Percentiles rank a stretch among this genome's conserved stretches.
Evolutionary conservation across 1,140 invertebrate species (phyloP).

Genomic region (Leptonema lineaticorne): DNA sequence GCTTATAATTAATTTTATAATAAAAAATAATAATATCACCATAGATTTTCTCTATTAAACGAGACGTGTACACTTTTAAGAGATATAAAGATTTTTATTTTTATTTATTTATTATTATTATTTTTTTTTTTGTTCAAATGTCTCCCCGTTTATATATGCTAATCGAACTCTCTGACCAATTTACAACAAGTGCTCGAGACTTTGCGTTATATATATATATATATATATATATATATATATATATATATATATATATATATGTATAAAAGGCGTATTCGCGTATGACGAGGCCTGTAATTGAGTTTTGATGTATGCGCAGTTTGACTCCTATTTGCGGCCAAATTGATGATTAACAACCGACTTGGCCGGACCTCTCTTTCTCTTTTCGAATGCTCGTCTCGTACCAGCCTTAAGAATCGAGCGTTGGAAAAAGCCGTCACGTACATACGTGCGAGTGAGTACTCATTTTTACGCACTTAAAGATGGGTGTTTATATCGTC

Average conservation of each 20-base stretch:
- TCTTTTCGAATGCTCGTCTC: neutral
- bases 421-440: too few relatives aligned
- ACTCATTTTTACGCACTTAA: neutral
- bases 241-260: neutral
- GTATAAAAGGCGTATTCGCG: neutral
- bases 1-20: too few relatives aligned
- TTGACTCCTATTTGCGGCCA: constrained; percentile 29
- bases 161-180: too few relatives aligned
- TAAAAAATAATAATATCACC: too few relatives aligned
- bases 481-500: neutral
- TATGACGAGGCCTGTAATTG: constrained; percentile 24
- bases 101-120: neutral
- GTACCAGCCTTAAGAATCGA: too few relatives aligned
- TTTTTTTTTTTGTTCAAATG: neutral
- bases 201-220: too few relatives aligned
- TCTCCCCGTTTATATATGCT: neutral
- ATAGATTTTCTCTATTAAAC: too few relatives aligned
- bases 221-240: too few relatives aligned
- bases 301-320: constrained; percentile 30
- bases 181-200: too few relatives aligned
- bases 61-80: too few relatives aligned
- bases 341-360: constrained; percentile 30
- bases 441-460: neutral
- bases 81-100: too few relatives aligned
- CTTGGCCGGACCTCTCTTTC: too few relatives aligned